phyloP scores from a whole-genome alignment of 92 coral and sea anemone genomes.

The Bergia puertoricense region DNA sequence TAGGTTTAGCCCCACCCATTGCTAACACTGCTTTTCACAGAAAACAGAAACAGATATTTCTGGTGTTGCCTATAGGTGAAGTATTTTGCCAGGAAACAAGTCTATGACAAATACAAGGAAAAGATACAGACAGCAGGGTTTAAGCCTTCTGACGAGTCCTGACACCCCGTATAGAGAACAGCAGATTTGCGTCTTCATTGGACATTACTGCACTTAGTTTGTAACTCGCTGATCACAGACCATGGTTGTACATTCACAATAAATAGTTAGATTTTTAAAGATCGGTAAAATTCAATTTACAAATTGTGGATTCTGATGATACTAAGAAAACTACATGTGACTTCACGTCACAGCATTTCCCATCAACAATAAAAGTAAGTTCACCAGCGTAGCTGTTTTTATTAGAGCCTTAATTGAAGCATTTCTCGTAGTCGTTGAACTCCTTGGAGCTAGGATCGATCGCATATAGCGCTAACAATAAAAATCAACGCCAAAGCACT shows the following conservation, averaged over 20 bases:
- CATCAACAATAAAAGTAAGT: too few species aligned
- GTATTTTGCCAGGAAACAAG: conserved; percentile 41
- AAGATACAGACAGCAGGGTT: conserved; percentile 37
- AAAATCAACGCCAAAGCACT: too few species aligned
- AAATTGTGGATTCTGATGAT: not conserved
- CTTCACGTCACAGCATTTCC: too few species aligned
- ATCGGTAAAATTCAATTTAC: not conserved
- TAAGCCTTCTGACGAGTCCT: conserved; percentile 26
- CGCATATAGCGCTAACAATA: too few species aligned
- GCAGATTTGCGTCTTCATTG: not conserved
- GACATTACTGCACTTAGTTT: not conserved
- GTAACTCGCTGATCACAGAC: not conserved
- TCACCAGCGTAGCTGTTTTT: too few species aligned
- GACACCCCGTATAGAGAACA: not conserved
- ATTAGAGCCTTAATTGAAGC: too few species aligned
- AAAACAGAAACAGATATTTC: not conserved
- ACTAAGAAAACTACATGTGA: too few species aligned
- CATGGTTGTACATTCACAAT: not conserved
- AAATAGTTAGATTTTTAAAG: too few species aligned
- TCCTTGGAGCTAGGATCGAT: too few species aligned
- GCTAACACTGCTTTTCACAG: not conserved
- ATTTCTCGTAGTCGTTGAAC: too few species aligned
- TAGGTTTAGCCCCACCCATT: not conserved
- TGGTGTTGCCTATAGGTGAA: conserved; percentile 18
- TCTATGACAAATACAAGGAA: conserved; percentile 41